A percentile compares a stretch with the other conserved stretches of the same genome.
phyloP scores from a whole-genome alignment of 2,888 invertebrate genomes.

The Plemyria rubiginata region DNA sequence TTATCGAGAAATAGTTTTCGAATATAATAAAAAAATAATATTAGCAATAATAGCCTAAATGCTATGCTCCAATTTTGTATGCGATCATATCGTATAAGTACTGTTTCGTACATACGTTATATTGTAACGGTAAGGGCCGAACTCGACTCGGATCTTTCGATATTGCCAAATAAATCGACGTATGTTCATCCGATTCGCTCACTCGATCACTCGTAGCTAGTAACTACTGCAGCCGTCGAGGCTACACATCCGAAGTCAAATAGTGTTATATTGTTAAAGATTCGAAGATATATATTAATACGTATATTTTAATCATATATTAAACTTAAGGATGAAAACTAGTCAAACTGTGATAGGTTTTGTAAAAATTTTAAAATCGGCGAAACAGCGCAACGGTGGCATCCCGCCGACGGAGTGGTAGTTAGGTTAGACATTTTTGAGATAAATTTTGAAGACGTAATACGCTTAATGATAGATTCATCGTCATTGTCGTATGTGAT shows the following conservation, averaged over 20 bases:
- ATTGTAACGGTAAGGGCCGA: constrained; percentile 47
- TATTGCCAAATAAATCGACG: constrained; percentile 59
- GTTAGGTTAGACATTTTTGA: constrained; percentile 61
- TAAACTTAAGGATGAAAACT: constrained; percentile 84
- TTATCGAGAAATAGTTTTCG: constrained; percentile 83
- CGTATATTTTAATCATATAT: constrained; percentile 84
- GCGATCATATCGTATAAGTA: constrained; percentile 78
- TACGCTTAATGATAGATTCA: constrained; percentile 55
- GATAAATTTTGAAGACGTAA: constrained; percentile 55
- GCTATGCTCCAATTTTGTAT: constrained; percentile 78
- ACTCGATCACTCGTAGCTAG: constrained; percentile 41
- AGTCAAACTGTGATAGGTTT: constrained; percentile 86
- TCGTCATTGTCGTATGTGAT: constrained; percentile 52
- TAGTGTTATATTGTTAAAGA: constrained; percentile 84
- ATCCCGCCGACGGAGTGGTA: constrained; percentile 55
- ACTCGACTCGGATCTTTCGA: constrained; percentile 47
- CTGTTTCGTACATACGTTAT: constrained; percentile 52
- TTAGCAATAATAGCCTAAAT: constrained; percentile 84
- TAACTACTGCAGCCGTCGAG: constrained; percentile 46
- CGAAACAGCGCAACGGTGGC: constrained; percentile 49
- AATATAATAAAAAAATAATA: constrained; percentile 76
- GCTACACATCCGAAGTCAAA: constrained; percentile 75
- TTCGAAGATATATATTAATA: constrained; percentile 78
- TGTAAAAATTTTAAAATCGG: constrained; percentile 83
- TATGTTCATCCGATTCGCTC: constrained; percentile 51